These are phyloP conservation scores for Pharmacophagus antenor DNA, from an alignment of 2,888 invertebrate species.

Conservation along the genomic window DNA sequence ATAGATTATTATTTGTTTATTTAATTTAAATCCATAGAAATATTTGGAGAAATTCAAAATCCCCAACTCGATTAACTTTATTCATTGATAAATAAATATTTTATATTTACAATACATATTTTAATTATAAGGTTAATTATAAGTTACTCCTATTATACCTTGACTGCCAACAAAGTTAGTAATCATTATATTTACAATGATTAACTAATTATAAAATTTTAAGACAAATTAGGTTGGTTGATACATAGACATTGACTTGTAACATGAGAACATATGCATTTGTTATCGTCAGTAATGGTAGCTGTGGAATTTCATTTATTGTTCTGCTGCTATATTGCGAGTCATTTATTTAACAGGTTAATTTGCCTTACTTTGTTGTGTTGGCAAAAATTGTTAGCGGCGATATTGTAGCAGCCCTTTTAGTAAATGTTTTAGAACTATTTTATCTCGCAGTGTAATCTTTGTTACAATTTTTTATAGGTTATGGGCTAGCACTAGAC, in stretches of 20 bases:
- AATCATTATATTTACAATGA: not conserved
- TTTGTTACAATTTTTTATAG: not conserved
- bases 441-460: not conserved
- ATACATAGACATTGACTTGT: no score
- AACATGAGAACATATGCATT: not conserved
- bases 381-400: constrained; percentile 73
- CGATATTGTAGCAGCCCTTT: constrained; percentile 67
- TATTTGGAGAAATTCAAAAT: not conserved
- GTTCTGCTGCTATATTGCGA: constrained; percentile 62
- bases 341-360: constrained; percentile 76
- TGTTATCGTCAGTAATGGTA: constrained; percentile 38
- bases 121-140: not conserved
- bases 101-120: no score
- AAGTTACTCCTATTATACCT: not conserved
- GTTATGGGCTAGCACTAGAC: no score
- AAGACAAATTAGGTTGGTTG: no score
- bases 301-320: constrained; percentile 62
- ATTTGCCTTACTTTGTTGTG: constrained; percentile 78
- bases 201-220: no score
- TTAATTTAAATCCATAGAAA: not conserved
- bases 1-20: constrained; percentile 35
- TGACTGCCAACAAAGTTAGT: not conserved
- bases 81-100: not conserved
- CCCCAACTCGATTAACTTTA: not conserved
- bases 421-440: not conserved